Conservation (phyloP, 2,888 invertebrate genomes). For the Abrostola triplasia region DNA sequence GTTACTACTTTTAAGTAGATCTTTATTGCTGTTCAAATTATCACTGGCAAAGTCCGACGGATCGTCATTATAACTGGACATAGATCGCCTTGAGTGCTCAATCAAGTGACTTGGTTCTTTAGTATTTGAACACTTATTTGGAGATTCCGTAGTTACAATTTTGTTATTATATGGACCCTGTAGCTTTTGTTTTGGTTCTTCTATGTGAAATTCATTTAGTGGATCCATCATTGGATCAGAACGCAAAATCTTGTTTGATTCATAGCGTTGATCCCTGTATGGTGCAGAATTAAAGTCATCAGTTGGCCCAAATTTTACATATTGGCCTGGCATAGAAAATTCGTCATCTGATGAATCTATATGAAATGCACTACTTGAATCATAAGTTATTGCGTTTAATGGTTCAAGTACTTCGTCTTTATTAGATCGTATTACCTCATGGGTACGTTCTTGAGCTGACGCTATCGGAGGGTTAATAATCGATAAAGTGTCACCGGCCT, state of each 20-base stretch:
- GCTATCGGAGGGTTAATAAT: constrained; percentile 36
- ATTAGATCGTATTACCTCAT: constrained; percentile 17
- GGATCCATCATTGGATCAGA: neutral
- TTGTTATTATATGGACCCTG: constrained; percentile 1
- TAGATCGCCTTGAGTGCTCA: constrained; percentile 41
- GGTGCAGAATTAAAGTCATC: constrained; percentile 1
- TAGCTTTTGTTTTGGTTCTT: neutral
- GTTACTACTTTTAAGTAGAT: constrained; percentile 3
- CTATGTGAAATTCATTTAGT: constrained; percentile 3
- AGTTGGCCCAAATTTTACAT: neutral
- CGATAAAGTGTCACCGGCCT: constrained; percentile 15
- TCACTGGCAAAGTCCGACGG: neutral
- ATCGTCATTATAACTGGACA: constrained; percentile 40
- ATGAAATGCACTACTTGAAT: constrained; percentile 12
- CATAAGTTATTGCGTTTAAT: neutral
- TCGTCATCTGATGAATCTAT: neutral
- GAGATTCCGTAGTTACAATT: constrained; percentile 12
- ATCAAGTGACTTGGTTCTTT: constrained; percentile 10
- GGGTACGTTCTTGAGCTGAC: constrained; percentile 33
- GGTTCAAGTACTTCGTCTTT: constrained; percentile 22
- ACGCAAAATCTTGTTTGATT: constrained; percentile 3
- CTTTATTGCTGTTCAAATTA: constrained; percentile 10
- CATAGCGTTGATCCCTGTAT: neutral
- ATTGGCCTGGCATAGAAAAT: neutral
- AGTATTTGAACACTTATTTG: constrained; percentile 36